Percentiles rank a stretch among this genome's conserved stretches.
These are phyloP conservation scores for Glareola pratincola DNA, from an alignment of 2,113 vertebrate genomes.

Conservation along the genomic window DNA sequence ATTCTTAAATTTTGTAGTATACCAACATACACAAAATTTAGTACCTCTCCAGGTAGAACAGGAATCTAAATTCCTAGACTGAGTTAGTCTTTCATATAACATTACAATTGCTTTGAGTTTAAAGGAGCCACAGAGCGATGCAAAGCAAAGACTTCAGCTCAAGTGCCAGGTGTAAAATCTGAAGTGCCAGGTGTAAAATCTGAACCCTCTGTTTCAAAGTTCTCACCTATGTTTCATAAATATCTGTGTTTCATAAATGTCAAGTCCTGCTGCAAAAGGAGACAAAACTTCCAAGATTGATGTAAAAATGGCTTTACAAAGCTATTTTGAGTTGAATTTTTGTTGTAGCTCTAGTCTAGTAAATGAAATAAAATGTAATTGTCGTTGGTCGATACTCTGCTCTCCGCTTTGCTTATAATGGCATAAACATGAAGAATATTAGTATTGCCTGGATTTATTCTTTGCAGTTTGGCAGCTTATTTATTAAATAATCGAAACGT, in stretches of 20 bases:
- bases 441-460: neutral
- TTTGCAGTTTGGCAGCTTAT: slow-evolving; percentile 11
- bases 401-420: neutral
- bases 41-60: neutral
- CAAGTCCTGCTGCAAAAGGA: neutral
- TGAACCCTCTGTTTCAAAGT: neutral
- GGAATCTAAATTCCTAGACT: neutral
- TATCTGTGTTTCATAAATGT: neutral
- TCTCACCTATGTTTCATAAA: neutral
- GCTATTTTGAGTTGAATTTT: neutral
- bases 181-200: neutral
- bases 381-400: neutral
- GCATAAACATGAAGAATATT: neutral
- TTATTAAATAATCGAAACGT: neutral
- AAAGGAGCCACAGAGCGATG: neutral
- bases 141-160: neutral
- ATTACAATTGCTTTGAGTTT: neutral
- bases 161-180: neutral
- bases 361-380: neutral
- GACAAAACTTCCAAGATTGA: neutral
- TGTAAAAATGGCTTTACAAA: neutral
- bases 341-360: neutral
- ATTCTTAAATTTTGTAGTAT: neutral
- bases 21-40: neutral
- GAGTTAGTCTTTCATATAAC: neutral